phyloP scores from a whole-genome alignment of 2,888 invertebrate species.

The Cancer borealis region DNA sequence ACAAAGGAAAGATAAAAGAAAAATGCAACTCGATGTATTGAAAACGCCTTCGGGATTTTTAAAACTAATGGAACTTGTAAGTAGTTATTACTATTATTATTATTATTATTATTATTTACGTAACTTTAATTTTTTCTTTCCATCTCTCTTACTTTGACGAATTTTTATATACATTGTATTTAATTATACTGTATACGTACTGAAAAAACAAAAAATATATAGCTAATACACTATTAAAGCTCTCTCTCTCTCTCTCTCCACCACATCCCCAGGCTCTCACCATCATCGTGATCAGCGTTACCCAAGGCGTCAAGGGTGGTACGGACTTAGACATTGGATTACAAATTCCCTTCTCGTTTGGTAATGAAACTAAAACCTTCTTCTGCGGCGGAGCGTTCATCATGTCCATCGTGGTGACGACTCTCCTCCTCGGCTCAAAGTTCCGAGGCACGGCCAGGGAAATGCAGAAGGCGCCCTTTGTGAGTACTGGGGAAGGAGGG shows the following conservation, averaged over 20 bases:
- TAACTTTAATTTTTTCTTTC: neutral
- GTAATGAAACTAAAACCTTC: neutral
- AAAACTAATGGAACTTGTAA: constrained; percentile 40
- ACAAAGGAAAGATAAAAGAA: neutral
- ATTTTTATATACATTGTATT: too few relatives aligned
- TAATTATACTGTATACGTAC: too few relatives aligned
- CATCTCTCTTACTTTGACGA: too few relatives aligned
- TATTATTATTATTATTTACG: neutral
- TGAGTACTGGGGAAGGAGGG: constrained; percentile 27
- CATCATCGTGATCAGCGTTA: constrained; percentile 56
- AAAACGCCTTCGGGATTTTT: constrained; percentile 38
- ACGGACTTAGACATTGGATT: too few relatives aligned
- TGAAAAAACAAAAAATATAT: too few relatives aligned
- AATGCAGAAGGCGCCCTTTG: constrained; percentile 53
- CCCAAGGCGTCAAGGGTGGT: neutral
- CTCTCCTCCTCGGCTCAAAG: constrained; percentile 28
- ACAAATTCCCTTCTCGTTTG: constrained; percentile 2
- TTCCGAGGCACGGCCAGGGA: constrained; percentile 33
- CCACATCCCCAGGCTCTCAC: constrained; percentile 52
- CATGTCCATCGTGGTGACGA: constrained; percentile 53
- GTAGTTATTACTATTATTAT: neutral
- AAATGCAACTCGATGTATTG: neutral
- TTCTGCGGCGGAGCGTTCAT: constrained; percentile 57
- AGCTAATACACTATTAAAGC: neutral
- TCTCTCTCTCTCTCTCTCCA: neutral